These are phyloP conservation scores for Himalopsyche japonica DNA, from an alignment of 2,888 invertebrate species.

Conservation along the genomic window DNA sequence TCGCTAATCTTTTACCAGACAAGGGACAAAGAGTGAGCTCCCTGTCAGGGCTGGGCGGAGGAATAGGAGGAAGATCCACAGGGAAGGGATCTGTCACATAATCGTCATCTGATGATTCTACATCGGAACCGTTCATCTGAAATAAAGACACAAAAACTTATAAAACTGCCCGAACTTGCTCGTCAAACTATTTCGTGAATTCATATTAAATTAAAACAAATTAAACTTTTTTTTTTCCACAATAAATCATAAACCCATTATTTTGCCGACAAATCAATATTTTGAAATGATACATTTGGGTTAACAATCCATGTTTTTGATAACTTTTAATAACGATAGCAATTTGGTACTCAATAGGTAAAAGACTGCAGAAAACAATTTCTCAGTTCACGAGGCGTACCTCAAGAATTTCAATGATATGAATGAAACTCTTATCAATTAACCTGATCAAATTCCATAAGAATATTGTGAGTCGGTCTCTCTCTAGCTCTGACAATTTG, in stretches of 20 bases:
- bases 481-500: neutral
- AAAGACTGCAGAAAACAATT: neutral
- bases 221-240: neutral
- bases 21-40: constrained; percentile 73
- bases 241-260: too few relatives aligned
- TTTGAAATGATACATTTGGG: too few relatives aligned
- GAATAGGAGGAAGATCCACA: constrained; percentile 52
- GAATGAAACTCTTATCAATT: neutral
- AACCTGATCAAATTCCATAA: constrained; percentile 53
- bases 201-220: neutral
- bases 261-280: too few relatives aligned
- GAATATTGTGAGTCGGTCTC: constrained; percentile 21
- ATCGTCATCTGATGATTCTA: constrained; percentile 59
- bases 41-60: constrained; percentile 65
- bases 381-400: neutral
- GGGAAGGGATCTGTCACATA: constrained; percentile 69
- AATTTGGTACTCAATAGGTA: too few relatives aligned
- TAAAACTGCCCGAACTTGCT: too few relatives aligned
- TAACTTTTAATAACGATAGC: too few relatives aligned
- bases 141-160: neutral
- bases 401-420: neutral
- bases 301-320: too few relatives aligned
- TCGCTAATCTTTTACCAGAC: constrained; percentile 59
- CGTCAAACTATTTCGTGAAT: neutral
- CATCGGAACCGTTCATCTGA: constrained; percentile 43